Conservation (phyloP, 1,140 invertebrate species). For the Charaxes varanes region DNA sequence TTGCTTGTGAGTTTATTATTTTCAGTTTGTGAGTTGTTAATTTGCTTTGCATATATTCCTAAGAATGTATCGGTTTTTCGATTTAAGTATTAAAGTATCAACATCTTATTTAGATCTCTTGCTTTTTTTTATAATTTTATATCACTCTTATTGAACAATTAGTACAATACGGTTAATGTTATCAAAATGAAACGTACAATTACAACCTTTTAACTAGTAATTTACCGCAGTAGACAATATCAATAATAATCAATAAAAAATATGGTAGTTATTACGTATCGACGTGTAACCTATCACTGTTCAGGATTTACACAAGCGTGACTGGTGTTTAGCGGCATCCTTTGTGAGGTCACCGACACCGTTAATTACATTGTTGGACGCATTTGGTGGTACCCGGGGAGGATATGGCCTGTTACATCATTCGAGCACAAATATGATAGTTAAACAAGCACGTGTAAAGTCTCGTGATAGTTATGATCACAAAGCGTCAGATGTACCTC, state of each 20-base stretch:
- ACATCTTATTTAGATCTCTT: too few species aligned
- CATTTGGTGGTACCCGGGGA: conserved; percentile 1
- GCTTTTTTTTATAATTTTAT: too few species aligned
- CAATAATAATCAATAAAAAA: not conserved
- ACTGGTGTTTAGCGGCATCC: conserved; percentile 8
- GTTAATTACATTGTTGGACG: conserved; percentile 15
- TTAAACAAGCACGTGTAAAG: too few species aligned
- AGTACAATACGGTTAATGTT: not conserved
- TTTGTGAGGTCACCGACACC: conserved; percentile 14
- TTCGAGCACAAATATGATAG: not conserved
- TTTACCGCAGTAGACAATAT: conserved; percentile 1
- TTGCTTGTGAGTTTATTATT: too few species aligned
- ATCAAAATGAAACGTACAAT: not conserved
- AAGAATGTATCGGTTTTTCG: too few species aligned
- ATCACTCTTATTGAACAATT: too few species aligned
- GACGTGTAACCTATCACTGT: conserved; percentile 4
- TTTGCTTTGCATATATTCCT: too few species aligned
- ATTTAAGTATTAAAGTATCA: too few species aligned
- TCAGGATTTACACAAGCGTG: conserved; percentile 3
- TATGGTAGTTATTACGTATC: conserved; percentile 1
- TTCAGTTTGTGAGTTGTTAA: too few species aligned
- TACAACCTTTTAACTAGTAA: too few species aligned
- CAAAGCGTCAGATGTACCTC: too few species aligned
- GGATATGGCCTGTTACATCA: conserved; percentile 15
- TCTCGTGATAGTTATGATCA: too few species aligned